Evolutionary conservation across 1,140 invertebrate genomes (phyloP), one percentile per base, ranked within the genome.

Genomic region (Contarinia nasturtii): DNA sequence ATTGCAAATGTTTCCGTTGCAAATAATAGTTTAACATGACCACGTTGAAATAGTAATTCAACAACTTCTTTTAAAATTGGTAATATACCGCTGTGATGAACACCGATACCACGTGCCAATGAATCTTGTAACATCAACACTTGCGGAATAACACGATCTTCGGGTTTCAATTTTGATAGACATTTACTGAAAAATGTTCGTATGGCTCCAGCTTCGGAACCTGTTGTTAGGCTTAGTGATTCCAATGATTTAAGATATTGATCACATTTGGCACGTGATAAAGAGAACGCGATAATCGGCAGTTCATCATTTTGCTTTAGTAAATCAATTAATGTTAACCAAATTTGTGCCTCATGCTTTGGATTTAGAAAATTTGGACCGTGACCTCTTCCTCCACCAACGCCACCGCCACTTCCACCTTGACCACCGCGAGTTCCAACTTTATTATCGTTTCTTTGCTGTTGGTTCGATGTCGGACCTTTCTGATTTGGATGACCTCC

Each of bases 1-100:
- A 98, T 96, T 0, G 93, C 92, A 73, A 98, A 98, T 17, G 94
- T 98, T 74, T 98, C 94, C 3, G 95, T 98, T 1, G 94, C 93
- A 72, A 98, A 97, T 15, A 98, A 64, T 47, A 97, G 70, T 77
- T 91, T 67, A 5, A 98, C 86, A 48, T 87, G 72, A 2, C 90
- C 86, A 56, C 74, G 74, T 59, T 93, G 86, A 64, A 98, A 98
- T 1, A 97, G 67, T 76, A 98, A 86, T 68, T 98, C 95, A 0
- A 98, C 92, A 44, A 97, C 89, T 73, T 98, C 95, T 63, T 98
- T 97, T 1, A 98, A 69, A 53, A 98, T 86, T 0, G 94, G 94
- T 45, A 98, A 65, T 53, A 98, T 92, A 18, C 94, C 93, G 66
- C 91, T 95, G 62, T 98, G 94, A 69, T 98, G 94, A 14, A 98